Percentiles rank a stretch among this genome's conserved stretches.
phyloP scores from a whole-genome alignment of 2,888 invertebrate genomes.

The Callyntrura sp. region DNA sequence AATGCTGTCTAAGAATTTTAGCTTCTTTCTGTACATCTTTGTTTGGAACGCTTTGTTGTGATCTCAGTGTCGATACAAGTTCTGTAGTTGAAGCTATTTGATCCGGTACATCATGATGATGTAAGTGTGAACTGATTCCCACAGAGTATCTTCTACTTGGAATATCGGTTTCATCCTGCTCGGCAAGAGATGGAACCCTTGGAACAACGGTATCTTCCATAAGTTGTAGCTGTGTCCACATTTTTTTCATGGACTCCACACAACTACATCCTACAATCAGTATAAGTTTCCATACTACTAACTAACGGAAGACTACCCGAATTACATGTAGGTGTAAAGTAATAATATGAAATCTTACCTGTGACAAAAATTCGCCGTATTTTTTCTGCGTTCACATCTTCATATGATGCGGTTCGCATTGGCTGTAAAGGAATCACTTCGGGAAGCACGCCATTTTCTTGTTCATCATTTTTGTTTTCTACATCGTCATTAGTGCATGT shows the following conservation, averaged over 20 bases:
- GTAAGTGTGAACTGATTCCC: not conserved
- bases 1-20: slow-evolving; percentile 57
- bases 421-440: slow-evolving; percentile 60
- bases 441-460: not conserved
- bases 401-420: not conserved
- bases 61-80: slow-evolving; percentile 53
- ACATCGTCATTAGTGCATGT: slow-evolving; percentile 10
- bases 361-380: slow-evolving; percentile 57
- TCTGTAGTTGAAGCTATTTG: slow-evolving; percentile 69
- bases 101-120: slow-evolving; percentile 56
- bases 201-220: slow-evolving; percentile 20
- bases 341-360: slow-evolving; percentile 51
- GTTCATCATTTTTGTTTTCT: slow-evolving; percentile 50
- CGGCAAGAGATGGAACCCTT: not conserved
- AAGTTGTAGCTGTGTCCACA: slow-evolving; percentile 67
- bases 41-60: slow-evolving; percentile 51
- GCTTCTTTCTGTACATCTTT: slow-evolving; percentile 73
- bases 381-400: slow-evolving; percentile 49
- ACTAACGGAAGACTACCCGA: no score
- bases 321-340: no score
- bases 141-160: not conserved
- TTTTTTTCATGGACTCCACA: slow-evolving; percentile 72
- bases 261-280: slow-evolving; percentile 62
- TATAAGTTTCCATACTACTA: slow-evolving; percentile 5
- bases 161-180: slow-evolving; percentile 52